Evolutionary conservation across 2,888 invertebrate genomes (phyloP), one percentile per base, ranked within the genome.

Genomic region (Cyclophora punctaria): DNA sequence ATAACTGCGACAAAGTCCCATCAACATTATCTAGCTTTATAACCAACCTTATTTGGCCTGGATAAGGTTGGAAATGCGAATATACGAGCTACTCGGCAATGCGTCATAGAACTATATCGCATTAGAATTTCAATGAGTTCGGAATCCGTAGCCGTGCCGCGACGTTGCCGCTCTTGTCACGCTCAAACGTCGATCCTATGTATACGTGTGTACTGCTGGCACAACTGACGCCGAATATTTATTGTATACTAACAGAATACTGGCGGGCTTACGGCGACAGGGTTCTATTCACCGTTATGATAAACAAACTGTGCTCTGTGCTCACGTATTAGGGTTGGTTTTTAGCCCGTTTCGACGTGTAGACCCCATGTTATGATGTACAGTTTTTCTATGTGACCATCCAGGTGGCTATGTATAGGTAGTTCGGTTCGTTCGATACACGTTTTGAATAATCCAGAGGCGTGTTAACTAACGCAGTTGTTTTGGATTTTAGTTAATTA

Each of bases 221-320:
- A 85, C 87, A 86, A 88, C 87, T 87, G 87, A 84, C 88, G 84
- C 87, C 85, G 85, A 86, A 88, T 88, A 87, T 86, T 88, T 87
- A 87, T 87, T 87, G 87, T 87, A 86, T 87, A 87, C 85, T 83
- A 85, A 86, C 86, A 85, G 83, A 86, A 84, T 79, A 85, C 85
- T 82, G 80, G 75, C 80, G 71, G 66, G 75, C 67, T 83, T 78
- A 80, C 83, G 75, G 76, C 73, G 82, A 84, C 76, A 86, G 67
- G 69, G 87, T 84, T 80, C 82, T 73, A 81, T 72, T 69, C 55
- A 61, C 55, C 50, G 50, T 44, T 51, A 55, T 56, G 58, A 55
- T 52, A 56, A 62, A 61, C 63, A 68, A 69, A 66, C 51, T 74
- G 62, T 66, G 68, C 75, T 73, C 68, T 86, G 66, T 62, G 57